Base-by-base conservation (phyloP, 1,140 invertebrate genomes). In the Drosophila simulans region DNA sequence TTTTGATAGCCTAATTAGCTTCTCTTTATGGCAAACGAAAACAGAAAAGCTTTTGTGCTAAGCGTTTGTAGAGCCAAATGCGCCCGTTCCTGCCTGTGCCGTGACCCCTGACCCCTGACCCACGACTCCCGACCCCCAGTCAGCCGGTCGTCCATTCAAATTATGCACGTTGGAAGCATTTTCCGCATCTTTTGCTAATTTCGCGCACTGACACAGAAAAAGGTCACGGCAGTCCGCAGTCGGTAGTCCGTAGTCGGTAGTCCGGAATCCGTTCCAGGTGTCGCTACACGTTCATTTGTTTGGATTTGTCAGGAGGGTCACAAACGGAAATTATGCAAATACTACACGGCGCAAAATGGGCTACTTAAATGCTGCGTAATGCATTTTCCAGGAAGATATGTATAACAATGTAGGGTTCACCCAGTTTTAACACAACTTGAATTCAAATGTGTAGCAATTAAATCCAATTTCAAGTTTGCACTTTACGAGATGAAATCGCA, bases 1-100 rank as follows among this genome's bases (percentile, higher is more conserved):
- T 88, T 88, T 88, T 88, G 79, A 89, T 88, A 88, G 84, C 84
- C 84, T 88, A 88, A 88, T 88, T 88, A 88, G 84, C 75, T 80
- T 80, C 83, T 76, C 83, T 86, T 84, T 84, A 84, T 84, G 62
- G 81, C 69, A 77, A 69, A 78, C 80, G 68, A 71, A 71, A 70
- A 71, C 63, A 77, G 62, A 72, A 68, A 76, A 75, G 71, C 84
- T 80, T 88, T 88, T 88, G 84, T 88, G 84, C 79, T 82, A 86
- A 85, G 73, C 81, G 82, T 72, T 85, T 80, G 81, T 62, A 53
- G 69, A 79, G 75, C 56, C 81, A 72, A 66, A 77, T 74, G 76
- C 68, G 58, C 80, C 65, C 58, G 51, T 43, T 51, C 54, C 58
- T n/a, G 25, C 40, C 27, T 7, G 34, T 13, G 3, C 11, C 10